Conservation (phyloP, 2,113 vertebrate species). For the Dolichotis patagonum region DNA sequence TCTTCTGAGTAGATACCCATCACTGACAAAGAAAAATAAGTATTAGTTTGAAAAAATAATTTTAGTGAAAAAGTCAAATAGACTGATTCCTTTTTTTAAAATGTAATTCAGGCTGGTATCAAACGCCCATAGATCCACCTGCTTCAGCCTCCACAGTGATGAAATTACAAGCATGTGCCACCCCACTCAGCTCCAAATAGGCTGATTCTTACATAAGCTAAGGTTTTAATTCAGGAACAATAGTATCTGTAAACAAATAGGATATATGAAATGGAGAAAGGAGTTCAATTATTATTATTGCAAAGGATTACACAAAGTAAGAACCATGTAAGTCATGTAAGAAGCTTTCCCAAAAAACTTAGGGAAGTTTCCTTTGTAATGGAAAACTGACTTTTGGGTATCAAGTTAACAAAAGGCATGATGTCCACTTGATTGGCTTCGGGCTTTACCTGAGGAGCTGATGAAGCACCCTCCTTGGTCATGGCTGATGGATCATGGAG, state of each 20-base stretch:
- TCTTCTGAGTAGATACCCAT: neutral
- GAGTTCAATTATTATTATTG: neutral
- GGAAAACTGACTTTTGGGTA: neutral
- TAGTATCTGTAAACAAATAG: neutral
- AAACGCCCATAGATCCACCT: neutral
- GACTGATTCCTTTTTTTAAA: neutral
- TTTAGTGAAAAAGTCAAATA: slow-evolving; percentile 1
- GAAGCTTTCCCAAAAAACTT: neutral
- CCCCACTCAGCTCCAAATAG: neutral
- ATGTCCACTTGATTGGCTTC: neutral
- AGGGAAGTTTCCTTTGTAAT: neutral
- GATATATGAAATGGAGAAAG: neutral
- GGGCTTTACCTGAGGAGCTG: neutral
- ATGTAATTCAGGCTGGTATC: neutral
- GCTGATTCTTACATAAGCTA: neutral
- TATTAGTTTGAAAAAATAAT: neutral
- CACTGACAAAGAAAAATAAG: slow-evolving; percentile 39
- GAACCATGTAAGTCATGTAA: neutral
- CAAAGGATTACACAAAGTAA: slow-evolving; percentile 5
- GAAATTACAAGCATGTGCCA: neutral
- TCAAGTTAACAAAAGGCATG: neutral
- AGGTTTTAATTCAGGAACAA: neutral
- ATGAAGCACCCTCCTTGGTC: neutral
- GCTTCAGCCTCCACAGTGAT: neutral
- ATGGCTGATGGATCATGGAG: neutral